Conservation (phyloP, 2,797 vertebrate genomes). For the Fistularia tabacaria region DNA sequence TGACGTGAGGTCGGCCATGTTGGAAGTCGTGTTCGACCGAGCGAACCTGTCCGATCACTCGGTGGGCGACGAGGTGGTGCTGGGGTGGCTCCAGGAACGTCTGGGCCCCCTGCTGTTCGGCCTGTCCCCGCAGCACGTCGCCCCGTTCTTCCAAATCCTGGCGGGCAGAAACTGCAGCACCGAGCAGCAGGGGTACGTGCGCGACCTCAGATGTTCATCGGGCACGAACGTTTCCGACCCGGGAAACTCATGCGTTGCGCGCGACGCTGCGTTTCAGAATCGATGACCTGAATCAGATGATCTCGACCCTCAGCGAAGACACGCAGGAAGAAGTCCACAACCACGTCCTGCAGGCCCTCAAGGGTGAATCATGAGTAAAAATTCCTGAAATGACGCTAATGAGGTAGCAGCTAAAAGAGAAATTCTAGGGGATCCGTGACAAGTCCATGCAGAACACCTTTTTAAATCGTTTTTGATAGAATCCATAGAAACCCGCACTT, state of each 20-base stretch:
- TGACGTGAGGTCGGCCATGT: constrained; percentile 54
- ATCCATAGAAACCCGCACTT: too few relatives aligned
- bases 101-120: constrained; percentile 59
- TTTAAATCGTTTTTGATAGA: not conserved
- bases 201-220: too few relatives aligned
- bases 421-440: too few relatives aligned
- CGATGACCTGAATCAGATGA: constrained; percentile 42
- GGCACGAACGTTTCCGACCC: not conserved
- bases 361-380: constrained; percentile 59
- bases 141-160: constrained; percentile 57
- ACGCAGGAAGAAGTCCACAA: constrained; percentile 49
- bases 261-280: constrained; percentile 52
- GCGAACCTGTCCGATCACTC: constrained; percentile 56
- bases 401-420: too few relatives aligned
- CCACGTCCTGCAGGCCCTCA: constrained; percentile 57
- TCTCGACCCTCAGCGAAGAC: constrained; percentile 38
- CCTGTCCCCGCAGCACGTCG: constrained; percentile 46
- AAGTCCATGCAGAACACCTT: too few relatives aligned
- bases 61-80: constrained; percentile 43
- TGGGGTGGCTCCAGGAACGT: constrained; percentile 55
- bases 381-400: too few relatives aligned
- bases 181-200: constrained; percentile 52
- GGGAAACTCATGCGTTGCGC: too few relatives aligned
- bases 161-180: constrained; percentile 56
- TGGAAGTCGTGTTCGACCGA: constrained; percentile 67